These are phyloP conservation scores for Branchinecta sandiegonensis DNA, from an alignment of 2,888 invertebrate species.

Conservation along the genomic window DNA sequence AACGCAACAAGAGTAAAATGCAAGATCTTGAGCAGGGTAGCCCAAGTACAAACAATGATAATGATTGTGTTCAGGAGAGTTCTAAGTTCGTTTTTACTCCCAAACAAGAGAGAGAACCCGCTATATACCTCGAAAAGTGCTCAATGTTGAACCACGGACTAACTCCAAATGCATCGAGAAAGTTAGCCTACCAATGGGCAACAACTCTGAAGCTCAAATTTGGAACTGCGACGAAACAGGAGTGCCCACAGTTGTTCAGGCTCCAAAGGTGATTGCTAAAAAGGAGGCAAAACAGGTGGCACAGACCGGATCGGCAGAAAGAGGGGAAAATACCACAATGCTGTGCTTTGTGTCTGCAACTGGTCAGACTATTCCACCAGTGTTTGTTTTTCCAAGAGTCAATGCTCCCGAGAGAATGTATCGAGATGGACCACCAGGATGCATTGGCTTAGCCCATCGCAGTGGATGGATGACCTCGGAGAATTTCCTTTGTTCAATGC, in stretches of 20 bases:
- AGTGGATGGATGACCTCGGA: slow-evolving; percentile 29
- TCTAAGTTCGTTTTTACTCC: slow-evolving; percentile 11
- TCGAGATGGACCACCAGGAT: slow-evolving; percentile 24
- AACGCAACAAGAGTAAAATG: too few species aligned
- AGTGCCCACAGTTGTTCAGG: slow-evolving; percentile 19
- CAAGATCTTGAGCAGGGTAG: background rate
- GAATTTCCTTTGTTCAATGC: slow-evolving; percentile 28
- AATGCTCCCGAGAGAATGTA: slow-evolving; percentile 21
- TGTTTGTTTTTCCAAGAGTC: slow-evolving; percentile 20
- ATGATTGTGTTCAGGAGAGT: slow-evolving; percentile 11
- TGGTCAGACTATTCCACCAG: slow-evolving; percentile 18
- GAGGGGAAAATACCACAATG: slow-evolving; percentile 21
- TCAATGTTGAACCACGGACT: slow-evolving; percentile 1
- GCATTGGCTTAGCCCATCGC: slow-evolving; percentile 23
- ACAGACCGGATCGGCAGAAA: slow-evolving; percentile 21
- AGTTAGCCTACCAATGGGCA: background rate
- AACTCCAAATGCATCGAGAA: background rate
- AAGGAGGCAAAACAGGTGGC: slow-evolving; percentile 21
- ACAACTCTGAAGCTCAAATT: slow-evolving; percentile 14
- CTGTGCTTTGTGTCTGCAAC: slow-evolving; percentile 19
- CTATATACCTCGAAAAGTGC: slow-evolving; percentile 14
- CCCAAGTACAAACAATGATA: slow-evolving; percentile 6
- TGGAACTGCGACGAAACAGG: slow-evolving; percentile 21
- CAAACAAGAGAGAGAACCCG: slow-evolving; percentile 8
- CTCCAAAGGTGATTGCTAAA: slow-evolving; percentile 17